phyloP scores from a whole-genome alignment of 1,140 invertebrate genomes.

The Phymorhynchus buccinoides region DNA sequence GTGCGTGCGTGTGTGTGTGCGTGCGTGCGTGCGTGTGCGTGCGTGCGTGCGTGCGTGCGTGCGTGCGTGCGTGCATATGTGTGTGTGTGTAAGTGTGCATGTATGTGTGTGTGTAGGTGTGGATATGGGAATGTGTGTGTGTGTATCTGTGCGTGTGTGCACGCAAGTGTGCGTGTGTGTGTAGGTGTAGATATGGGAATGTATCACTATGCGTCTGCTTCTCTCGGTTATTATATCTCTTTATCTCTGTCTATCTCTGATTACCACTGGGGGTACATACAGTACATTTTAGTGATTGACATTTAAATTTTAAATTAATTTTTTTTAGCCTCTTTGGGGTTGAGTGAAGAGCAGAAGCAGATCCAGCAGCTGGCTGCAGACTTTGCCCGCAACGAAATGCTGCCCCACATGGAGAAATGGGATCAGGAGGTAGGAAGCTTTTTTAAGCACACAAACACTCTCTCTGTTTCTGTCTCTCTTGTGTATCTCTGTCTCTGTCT shows the following conservation, averaged over 20 bases:
- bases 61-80: no score
- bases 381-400: conserved; percentile 78
- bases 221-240: not conserved
- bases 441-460: not conserved
- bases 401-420: conserved; percentile 79
- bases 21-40: no score
- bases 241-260: not conserved
- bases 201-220: no score
- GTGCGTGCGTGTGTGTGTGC: no score
- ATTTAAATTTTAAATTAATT: conserved; percentile 23
- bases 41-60: no score
- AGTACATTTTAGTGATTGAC: not conserved
- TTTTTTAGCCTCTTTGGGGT: conserved; percentile 68
- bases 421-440: conserved; percentile 75
- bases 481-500: not conserved
- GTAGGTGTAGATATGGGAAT: no score
- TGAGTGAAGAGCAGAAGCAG: conserved; percentile 77
- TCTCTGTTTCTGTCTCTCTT: not conserved
- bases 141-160: no score
- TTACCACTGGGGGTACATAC: not conserved
- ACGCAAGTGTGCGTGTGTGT: no score
- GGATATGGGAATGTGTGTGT: no score
- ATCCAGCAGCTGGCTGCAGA: conserved; percentile 77
- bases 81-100: no score
- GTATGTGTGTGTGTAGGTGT: no score